Percentiles rank a stretch among this genome's conserved stretches.
Evolutionary conservation across 2,113 vertebrate species (phyloP).

Genomic region (Rhipidura dahli): DNA sequence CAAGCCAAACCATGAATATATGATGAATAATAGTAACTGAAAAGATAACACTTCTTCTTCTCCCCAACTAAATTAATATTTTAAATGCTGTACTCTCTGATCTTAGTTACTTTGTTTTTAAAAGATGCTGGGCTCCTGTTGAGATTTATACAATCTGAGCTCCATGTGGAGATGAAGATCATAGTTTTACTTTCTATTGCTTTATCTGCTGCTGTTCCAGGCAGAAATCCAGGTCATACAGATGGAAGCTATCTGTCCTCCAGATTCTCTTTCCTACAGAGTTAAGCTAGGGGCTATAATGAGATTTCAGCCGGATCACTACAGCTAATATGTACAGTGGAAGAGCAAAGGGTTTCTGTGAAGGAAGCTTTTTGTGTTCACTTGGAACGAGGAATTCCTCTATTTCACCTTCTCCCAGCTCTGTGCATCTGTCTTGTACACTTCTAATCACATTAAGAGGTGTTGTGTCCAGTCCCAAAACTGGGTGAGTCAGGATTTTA

Average conservation of each 20-base stretch:
- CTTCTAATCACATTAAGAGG: background rate
- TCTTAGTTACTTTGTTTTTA: background rate
- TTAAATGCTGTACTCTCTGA: background rate
- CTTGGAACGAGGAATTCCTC: background rate
- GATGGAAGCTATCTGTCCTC: constrained; percentile 7
- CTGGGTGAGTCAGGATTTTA: background rate
- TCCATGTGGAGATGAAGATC: constrained; percentile 4
- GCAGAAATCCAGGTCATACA: constrained; percentile 12
- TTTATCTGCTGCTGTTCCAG: constrained; percentile 9
- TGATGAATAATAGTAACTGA: background rate
- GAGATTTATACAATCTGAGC: background rate
- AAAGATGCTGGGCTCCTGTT: background rate
- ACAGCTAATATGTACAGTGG: background rate
- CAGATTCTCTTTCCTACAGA: background rate
- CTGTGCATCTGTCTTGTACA: background rate
- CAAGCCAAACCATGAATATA: background rate
- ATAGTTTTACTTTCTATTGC: constrained; percentile 3
- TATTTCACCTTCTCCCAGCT: background rate
- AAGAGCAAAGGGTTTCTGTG: background rate
- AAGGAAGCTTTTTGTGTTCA: background rate
- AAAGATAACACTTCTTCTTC: background rate
- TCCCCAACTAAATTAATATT: background rate
- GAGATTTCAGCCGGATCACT: constrained; percentile 13
- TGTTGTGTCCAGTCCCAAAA: background rate
- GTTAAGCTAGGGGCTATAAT: background rate